Evolutionary conservation across 2,797 vertebrate species (phyloP).

Genomic region (Pogonophryne albipinna): DNA sequence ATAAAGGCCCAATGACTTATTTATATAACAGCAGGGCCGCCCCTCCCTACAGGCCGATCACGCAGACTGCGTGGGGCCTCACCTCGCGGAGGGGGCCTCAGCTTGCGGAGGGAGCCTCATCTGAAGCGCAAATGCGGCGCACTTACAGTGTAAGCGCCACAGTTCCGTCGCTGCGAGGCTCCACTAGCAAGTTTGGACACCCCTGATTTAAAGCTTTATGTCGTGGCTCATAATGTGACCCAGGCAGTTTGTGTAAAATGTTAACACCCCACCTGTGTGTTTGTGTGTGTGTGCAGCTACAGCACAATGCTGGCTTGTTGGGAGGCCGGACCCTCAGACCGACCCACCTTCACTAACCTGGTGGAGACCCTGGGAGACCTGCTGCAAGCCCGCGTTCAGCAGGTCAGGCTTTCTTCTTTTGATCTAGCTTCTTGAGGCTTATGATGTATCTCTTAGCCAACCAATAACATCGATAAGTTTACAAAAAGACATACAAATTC

Average conservation of each 20-base stretch:
- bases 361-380: constrained; percentile 92
- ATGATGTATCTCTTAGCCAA: neutral
- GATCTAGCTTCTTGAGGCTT: neutral
- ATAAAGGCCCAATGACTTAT: no score
- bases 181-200: no score
- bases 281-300: constrained; percentile 84
- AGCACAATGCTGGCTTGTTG: constrained; percentile 95
- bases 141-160: no score
- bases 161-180: no score
- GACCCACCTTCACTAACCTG: constrained; percentile 91
- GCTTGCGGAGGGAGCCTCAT: no score
- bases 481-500: neutral
- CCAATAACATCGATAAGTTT: neutral
- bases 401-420: constrained; percentile 80
- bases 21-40: no score
- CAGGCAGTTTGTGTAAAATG: neutral
- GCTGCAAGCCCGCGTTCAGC: constrained; percentile 90
- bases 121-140: no score
- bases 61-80: no score
- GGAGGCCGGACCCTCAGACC: constrained; percentile 86
- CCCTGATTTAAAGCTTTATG: no score
- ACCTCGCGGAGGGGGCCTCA: no score
- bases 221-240: neutral
- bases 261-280: no score
- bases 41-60: no score